Evolutionary conservation across 2,797 vertebrate genomes (phyloP).

Genomic region (Parauchenoglanis punctatus): DNA sequence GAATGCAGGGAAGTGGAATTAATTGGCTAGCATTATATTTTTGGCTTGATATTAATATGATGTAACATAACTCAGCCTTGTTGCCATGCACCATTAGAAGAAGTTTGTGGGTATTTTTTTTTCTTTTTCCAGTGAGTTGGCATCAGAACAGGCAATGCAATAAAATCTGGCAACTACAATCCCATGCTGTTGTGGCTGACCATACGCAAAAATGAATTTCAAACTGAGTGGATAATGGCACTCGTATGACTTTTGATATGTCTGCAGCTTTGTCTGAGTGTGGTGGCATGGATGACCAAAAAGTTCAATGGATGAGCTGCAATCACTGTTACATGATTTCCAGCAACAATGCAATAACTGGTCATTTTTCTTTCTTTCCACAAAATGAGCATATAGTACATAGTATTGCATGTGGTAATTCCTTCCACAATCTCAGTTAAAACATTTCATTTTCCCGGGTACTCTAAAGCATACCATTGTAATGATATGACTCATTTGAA

Average conservation of each 20-base stretch:
- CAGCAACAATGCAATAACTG: neutral
- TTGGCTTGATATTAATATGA: slow-evolving; percentile 13
- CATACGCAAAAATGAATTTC: slow-evolving; percentile 18
- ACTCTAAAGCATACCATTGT: neutral
- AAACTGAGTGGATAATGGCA: slow-evolving; percentile 23
- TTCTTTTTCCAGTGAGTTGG: slow-evolving; percentile 28
- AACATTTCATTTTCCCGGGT: neutral
- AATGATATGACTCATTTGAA: neutral
- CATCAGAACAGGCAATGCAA: slow-evolving; percentile 42
- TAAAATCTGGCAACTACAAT: slow-evolving; percentile 45
- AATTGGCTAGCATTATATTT: slow-evolving; percentile 5
- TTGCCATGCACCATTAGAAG: slow-evolving; percentile 31
- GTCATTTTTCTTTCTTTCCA: slow-evolving; percentile 34
- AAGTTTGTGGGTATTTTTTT: slow-evolving; percentile 14
- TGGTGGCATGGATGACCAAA: neutral
- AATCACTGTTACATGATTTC: neutral
- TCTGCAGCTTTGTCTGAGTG: slow-evolving; percentile 1
- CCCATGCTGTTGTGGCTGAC: slow-evolving; percentile 11
- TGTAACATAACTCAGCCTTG: slow-evolving; percentile 7
- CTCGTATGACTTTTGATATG: neutral
- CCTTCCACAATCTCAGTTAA: slow-evolving; percentile 3
- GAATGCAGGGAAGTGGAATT: slow-evolving; percentile 28
- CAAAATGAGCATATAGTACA: neutral
- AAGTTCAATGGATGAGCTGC: slow-evolving; percentile 9
- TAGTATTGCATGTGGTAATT: slow-evolving; percentile 3